phyloP scores from a whole-genome alignment of 1,140 invertebrate species.

The Maniola jurtina region DNA sequence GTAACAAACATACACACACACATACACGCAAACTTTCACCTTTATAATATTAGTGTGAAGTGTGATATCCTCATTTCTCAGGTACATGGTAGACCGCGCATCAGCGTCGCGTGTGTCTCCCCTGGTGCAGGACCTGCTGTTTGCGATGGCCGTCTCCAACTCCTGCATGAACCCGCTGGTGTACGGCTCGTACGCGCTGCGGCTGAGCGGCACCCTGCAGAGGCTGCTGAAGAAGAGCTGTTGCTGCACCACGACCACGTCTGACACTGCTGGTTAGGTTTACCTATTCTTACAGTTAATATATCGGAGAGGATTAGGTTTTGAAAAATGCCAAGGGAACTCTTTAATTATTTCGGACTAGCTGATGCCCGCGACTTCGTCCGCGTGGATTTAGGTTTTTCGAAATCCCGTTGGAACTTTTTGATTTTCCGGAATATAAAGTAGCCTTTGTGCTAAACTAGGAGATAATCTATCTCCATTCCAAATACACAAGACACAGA shows the following conservation, averaged over 20 bases:
- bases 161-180: conserved; percentile 91
- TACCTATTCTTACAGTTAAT: conserved; percentile 6
- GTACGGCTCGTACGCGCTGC: conserved; percentile 83
- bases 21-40: background rate
- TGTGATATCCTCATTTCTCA: too few relatives aligned
- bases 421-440: too few relatives aligned
- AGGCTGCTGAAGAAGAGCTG: conserved; percentile 44
- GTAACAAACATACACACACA: too few relatives aligned
- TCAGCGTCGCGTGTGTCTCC: conserved; percentile 81
- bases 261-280: conserved; percentile 50
- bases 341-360: too few relatives aligned
- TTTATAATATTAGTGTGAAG: background rate
- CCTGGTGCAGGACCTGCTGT: conserved; percentile 76
- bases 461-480: too few relatives aligned
- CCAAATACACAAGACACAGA: too few relatives aligned
- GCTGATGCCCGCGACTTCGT: too few relatives aligned
- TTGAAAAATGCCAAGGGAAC: too few relatives aligned
- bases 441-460: too few relatives aligned
- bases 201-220: conserved; percentile 39
- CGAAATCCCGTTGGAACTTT: too few relatives aligned
- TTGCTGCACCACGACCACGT: conserved; percentile 40
- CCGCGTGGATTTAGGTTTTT: too few relatives aligned
- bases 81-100: conserved; percentile 85
- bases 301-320: too few relatives aligned
- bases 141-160: conserved; percentile 80